Evolutionary conservation across 2,113 vertebrate species (phyloP).

Genomic region (Labeo catla): DNA sequence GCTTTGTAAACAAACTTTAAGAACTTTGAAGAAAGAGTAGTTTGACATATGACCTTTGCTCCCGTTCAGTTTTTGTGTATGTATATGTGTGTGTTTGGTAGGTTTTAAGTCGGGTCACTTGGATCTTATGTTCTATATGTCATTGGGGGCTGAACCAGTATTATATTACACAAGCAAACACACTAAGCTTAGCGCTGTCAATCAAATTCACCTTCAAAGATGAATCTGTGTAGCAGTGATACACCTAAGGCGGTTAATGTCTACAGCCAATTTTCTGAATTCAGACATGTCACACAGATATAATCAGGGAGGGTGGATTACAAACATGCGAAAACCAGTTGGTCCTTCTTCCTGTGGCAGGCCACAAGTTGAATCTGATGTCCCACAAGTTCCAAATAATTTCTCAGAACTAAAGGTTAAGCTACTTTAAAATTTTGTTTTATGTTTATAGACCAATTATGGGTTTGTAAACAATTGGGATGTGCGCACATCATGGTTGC

Average conservation of each 20-base stretch:
- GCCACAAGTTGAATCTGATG: not conserved
- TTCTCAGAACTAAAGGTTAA: conserved; percentile 1
- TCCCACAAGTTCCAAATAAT: not conserved
- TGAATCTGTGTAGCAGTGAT: not conserved
- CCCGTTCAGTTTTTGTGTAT: not conserved
- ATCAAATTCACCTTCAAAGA: conserved; percentile 19
- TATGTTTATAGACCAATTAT: too few species aligned
- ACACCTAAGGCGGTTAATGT: conserved; percentile 11
- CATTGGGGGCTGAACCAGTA: conserved; percentile 5
- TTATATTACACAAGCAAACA: conserved; percentile 27
- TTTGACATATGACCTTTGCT: not conserved
- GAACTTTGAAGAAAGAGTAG: not conserved
- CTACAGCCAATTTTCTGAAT: conserved; percentile 10
- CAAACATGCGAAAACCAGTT: not conserved
- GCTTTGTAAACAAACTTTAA: conserved; percentile 1
- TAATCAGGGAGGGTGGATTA: not conserved
- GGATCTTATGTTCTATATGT: not conserved
- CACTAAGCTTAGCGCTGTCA: conserved; percentile 20
- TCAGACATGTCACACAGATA: not conserved
- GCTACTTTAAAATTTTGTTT: too few species aligned
- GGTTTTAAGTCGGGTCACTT: not conserved
- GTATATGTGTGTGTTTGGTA: not conserved
- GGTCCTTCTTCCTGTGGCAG: not conserved
- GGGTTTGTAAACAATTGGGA: too few species aligned
- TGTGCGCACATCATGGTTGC: too few species aligned